phyloP scores from a whole-genome alignment of 2,113 vertebrate genomes.

The Scolopax mira region DNA sequence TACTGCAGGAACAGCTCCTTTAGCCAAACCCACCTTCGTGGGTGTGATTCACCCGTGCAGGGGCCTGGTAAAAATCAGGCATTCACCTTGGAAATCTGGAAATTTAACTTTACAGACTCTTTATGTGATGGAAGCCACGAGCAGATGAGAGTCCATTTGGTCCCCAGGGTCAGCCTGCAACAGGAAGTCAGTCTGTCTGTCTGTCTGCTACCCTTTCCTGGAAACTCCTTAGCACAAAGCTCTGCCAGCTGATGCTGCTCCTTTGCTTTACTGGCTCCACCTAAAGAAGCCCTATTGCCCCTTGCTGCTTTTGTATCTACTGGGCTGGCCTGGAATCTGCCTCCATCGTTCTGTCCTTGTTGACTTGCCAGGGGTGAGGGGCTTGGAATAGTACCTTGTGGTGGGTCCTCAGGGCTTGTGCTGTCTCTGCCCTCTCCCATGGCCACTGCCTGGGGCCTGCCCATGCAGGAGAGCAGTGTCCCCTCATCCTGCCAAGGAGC shows the following conservation, averaged over 20 bases:
- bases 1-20: background rate
- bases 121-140: background rate
- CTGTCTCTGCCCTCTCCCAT: background rate
- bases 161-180: conserved; percentile 47
- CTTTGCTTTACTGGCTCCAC: conserved; percentile 38
- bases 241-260: conserved; percentile 26
- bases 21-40: background rate
- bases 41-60: background rate
- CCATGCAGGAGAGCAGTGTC: background rate
- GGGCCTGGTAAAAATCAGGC: conserved; percentile 9
- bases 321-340: conserved; percentile 48
- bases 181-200: conserved; percentile 18
- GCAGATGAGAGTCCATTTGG: background rate
- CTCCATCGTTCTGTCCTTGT: conserved; percentile 42
- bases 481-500: background rate
- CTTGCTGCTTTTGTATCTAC: conserved; percentile 11
- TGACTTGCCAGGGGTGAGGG: conserved; percentile 40
- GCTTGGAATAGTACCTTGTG: conserved; percentile 1
- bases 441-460: background rate
- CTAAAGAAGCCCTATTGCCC: background rate
- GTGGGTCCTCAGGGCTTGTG: background rate
- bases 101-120: background rate
- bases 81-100: background rate
- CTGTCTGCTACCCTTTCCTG: conserved; percentile 20
- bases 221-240: conserved; percentile 57